These are phyloP conservation scores for Scomberomorus guttatus DNA, from an alignment of 2,797 vertebrate species.

Conservation along the genomic window DNA sequence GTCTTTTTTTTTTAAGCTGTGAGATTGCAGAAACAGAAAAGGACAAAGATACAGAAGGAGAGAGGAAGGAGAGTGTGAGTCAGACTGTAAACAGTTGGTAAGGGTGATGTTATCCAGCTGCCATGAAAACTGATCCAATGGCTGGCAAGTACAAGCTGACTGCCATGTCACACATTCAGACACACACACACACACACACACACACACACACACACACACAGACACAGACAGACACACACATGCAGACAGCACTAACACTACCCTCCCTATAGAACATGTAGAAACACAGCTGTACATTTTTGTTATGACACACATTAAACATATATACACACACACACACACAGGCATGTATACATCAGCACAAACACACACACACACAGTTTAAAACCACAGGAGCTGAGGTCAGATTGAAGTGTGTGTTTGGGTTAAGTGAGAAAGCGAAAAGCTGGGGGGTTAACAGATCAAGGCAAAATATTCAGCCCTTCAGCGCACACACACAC, in stretches of 20 bases:
- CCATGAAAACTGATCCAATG: slow-evolving; percentile 71
- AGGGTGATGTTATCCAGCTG: slow-evolving; percentile 74
- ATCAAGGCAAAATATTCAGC: slow-evolving; percentile 56
- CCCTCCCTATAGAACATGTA: slow-evolving; percentile 14
- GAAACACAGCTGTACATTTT: slow-evolving; percentile 19
- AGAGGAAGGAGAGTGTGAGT: slow-evolving; percentile 54
- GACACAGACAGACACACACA: too few species aligned
- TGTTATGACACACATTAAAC: slow-evolving; percentile 24
- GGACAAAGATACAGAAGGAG: slow-evolving; percentile 22
- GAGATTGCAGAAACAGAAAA: slow-evolving; percentile 24
- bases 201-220: slow-evolving; percentile 16
- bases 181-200: slow-evolving; percentile 7
- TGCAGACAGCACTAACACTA: not conserved
- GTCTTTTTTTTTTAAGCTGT: slow-evolving; percentile 1
- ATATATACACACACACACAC: slow-evolving; percentile 3
- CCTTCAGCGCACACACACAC: slow-evolving; percentile 2
- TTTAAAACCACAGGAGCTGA: slow-evolving; percentile 14
- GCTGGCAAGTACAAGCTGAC: slow-evolving; percentile 43
- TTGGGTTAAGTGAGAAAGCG: slow-evolving; percentile 38
- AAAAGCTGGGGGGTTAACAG: slow-evolving; percentile 53
- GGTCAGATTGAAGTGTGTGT: slow-evolving; percentile 17
- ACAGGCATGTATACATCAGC: slow-evolving; percentile 1
- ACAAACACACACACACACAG: not conserved
- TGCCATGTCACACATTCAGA: slow-evolving; percentile 38
- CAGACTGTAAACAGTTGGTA: slow-evolving; percentile 75